Conservation (phyloP, 1,140 invertebrate species). For the Plectus sambesii region DNA sequence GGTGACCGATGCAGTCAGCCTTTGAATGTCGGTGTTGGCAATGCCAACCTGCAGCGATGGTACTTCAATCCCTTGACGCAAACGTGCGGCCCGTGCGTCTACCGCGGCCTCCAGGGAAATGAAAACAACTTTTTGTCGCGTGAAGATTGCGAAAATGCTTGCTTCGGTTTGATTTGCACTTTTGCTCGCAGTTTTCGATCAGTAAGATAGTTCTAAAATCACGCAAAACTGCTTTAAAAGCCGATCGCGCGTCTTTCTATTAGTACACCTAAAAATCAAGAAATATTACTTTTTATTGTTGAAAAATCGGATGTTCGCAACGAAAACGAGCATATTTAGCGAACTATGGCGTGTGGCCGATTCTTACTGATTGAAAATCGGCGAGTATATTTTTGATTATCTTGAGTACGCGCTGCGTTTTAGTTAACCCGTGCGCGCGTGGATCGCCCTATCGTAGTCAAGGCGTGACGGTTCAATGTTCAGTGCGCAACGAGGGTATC, state of each 20-base stretch:
- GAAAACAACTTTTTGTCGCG: constrained; percentile 42
- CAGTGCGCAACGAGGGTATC: constrained; percentile 25
- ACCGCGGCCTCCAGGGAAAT: constrained; percentile 41
- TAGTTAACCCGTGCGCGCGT: constrained; percentile 39
- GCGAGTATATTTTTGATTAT: too few species aligned
- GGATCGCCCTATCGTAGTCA: constrained; percentile 35
- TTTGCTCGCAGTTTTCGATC: too few species aligned
- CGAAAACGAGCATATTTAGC: too few species aligned
- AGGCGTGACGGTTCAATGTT: constrained; percentile 35
- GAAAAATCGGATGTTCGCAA: too few species aligned
- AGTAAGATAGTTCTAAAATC: too few species aligned
- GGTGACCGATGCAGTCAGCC: constrained; percentile 38
- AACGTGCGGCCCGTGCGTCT: constrained; percentile 33
- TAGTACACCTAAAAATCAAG: too few species aligned
- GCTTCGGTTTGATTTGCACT: constrained; percentile 28
- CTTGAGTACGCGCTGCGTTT: too few species aligned
- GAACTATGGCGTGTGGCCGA: too few species aligned
- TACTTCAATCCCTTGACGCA: constrained; percentile 39
- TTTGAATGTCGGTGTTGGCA: constrained; percentile 40
- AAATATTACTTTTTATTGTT: too few species aligned
- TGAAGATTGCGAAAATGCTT: constrained; percentile 36
- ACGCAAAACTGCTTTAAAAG: too few species aligned
- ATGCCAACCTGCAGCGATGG: constrained; percentile 40
- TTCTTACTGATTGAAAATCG: too few species aligned
- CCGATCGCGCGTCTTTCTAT: too few species aligned